These are phyloP conservation scores for Chloroceryle aenea DNA, from an alignment of 2,113 vertebrate species.

Conservation along the genomic window DNA sequence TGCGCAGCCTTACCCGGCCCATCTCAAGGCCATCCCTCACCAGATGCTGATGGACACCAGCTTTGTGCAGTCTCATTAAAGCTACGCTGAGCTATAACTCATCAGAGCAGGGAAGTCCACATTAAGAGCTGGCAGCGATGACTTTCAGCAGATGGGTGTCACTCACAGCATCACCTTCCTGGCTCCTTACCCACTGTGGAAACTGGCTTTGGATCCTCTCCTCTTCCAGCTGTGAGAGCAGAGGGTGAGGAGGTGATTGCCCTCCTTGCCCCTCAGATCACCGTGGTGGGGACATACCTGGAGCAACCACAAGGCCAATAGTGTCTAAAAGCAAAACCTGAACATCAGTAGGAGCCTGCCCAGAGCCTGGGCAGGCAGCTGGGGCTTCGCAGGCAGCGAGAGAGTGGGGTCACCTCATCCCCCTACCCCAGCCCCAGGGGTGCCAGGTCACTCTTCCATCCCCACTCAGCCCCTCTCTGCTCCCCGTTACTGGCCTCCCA, in stretches of 20 bases:
- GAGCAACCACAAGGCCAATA: neutral
- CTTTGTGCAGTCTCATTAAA: constrained; percentile 13
- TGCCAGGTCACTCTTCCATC: neutral
- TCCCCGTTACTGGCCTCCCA: neutral
- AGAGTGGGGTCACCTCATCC: fast-evolving
- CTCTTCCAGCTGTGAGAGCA: fast-evolving
- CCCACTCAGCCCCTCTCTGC: neutral
- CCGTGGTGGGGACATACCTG: fast-evolving
- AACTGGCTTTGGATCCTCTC: neutral
- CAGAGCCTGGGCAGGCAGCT: neutral
- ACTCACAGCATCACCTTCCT: neutral
- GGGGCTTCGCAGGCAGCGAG: neutral
- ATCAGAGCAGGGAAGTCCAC: neutral
- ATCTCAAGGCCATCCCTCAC: neutral
- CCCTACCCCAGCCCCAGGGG: neutral
- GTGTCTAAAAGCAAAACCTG: neutral
- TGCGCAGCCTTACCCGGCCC: fast-evolving
- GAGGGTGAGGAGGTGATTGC: fast-evolving
- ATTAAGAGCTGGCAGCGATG: neutral
- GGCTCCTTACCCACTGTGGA: fast-evolving
- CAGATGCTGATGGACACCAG: neutral
- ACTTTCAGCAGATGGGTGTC: neutral
- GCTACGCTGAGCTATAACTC: constrained; percentile 10
- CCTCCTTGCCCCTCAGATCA: fast-evolving
- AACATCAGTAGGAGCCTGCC: fast-evolving